Evolutionary conservation across 2,888 invertebrate species (phyloP).

Genomic region (Sphecodes monilicornis): DNA sequence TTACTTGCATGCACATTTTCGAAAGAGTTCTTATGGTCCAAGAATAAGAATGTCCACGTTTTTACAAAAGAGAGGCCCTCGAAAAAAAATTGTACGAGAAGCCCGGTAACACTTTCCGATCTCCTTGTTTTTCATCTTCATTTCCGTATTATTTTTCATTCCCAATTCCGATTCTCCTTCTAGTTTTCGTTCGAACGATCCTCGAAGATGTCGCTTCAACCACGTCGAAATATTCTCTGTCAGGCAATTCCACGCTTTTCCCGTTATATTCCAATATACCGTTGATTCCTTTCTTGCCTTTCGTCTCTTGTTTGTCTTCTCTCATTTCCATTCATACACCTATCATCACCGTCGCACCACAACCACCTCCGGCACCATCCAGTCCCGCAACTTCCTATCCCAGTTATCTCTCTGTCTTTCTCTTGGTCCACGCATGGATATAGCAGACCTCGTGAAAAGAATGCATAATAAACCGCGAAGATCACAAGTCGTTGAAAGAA

Average conservation of each 20-base stretch:
- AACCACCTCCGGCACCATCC: background rate
- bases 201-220: background rate
- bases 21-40: constrained; percentile 50
- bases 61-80: background rate
- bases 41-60: constrained; percentile 51
- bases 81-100: constrained; percentile 28
- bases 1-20: constrained; percentile 26
- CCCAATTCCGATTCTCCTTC: constrained; percentile 13
- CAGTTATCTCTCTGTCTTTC: constrained; percentile 40
- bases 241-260: background rate
- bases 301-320: constrained; percentile 26
- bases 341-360: background rate
- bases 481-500: background rate
- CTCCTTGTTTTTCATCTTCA: background rate
- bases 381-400: constrained; percentile 2
- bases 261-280: background rate
- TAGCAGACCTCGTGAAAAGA: constrained; percentile 24
- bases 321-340: constrained; percentile 9
- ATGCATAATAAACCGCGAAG: background rate
- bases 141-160: constrained; percentile 6
- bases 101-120: constrained; percentile 9
- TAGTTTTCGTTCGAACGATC: constrained; percentile 4
- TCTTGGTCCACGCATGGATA: constrained; percentile 21
- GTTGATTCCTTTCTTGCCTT: background rate
- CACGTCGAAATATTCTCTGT: background rate